These are phyloP conservation scores for Lasioglossum zephyrum DNA, from an alignment of 2,888 invertebrate species.

Conservation along the genomic window DNA sequence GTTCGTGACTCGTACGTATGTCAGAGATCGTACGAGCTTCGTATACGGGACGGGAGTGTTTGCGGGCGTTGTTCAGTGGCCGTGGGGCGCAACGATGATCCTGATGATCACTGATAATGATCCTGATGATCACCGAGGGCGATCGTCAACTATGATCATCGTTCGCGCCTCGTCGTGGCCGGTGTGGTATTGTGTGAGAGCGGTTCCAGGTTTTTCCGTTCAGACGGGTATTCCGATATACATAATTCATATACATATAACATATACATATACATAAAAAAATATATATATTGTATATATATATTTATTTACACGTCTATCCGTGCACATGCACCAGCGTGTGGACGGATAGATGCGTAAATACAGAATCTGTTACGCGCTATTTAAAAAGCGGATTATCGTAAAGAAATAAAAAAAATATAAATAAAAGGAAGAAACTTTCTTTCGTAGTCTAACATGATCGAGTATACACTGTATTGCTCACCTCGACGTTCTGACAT, in stretches of 20 bases:
- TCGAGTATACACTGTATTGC: slow-evolving; percentile 46
- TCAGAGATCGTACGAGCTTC: slow-evolving; percentile 26
- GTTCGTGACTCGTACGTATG: slow-evolving; percentile 8
- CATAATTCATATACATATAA: slow-evolving; percentile 46
- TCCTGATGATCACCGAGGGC: neutral
- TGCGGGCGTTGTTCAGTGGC: slow-evolving; percentile 31
- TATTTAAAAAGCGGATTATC: slow-evolving; percentile 36
- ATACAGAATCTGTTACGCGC: slow-evolving; percentile 55
- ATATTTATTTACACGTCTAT: slow-evolving; percentile 2
- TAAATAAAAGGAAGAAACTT: neutral
- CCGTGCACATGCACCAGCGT: neutral
- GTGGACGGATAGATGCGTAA: neutral
- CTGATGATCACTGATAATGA: neutral
- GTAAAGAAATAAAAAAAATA: slow-evolving; percentile 8
- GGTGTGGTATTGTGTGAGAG: slow-evolving; percentile 36
- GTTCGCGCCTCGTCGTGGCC: slow-evolving; percentile 18
- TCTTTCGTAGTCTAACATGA: slow-evolving; percentile 49
- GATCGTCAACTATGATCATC: slow-evolving; percentile 28
- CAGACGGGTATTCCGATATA: slow-evolving; percentile 57
- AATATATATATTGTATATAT: slow-evolving; percentile 21
- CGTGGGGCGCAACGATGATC: slow-evolving; percentile 20
- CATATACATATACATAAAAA: slow-evolving; percentile 23
- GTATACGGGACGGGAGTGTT: slow-evolving; percentile 20
- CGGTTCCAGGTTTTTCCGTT: slow-evolving; percentile 40
- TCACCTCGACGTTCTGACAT: slow-evolving; percentile 52